Evolutionary conservation across 2,888 invertebrate genomes (phyloP).

Genomic region (Campaea margaritaria): DNA sequence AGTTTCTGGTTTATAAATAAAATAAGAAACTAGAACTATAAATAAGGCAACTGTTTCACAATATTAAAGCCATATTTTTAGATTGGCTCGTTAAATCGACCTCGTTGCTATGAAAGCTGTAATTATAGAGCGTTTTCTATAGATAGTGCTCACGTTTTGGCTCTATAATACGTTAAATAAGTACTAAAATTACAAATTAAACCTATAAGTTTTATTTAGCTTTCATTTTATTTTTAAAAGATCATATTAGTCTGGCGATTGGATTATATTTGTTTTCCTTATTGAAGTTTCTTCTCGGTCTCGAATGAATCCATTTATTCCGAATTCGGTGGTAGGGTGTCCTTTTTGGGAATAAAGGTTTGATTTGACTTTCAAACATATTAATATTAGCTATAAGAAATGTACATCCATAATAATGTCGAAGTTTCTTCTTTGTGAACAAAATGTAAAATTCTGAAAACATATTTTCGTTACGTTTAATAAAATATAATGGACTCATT

Average conservation of each 20-base stretch:
- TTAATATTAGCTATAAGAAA: too few species aligned
- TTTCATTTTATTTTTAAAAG: too few species aligned
- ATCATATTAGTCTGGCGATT: too few species aligned
- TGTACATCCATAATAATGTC: too few species aligned
- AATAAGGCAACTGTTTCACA: conserved; percentile 27
- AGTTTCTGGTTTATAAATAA: conserved; percentile 4
- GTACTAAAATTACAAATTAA: not conserved
- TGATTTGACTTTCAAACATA: too few species aligned
- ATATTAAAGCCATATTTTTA: conserved; percentile 38
- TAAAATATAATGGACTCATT: not conserved
- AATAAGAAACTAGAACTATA: conserved; percentile 26
- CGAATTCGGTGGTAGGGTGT: too few species aligned
- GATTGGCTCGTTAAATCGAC: conserved; percentile 36
- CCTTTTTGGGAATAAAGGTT: too few species aligned
- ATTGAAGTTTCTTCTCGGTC: too few species aligned
- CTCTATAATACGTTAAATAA: conserved; percentile 34
- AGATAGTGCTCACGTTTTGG: conserved; percentile 31
- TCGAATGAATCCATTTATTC: too few species aligned
- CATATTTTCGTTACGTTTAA: not conserved
- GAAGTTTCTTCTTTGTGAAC: too few species aligned
- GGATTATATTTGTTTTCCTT: too few species aligned
- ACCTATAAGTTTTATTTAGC: not conserved
- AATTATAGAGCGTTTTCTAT: conserved; percentile 42
- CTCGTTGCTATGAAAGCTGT: conserved; percentile 38
- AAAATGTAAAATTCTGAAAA: too few species aligned